Base-by-base conservation (phyloP, 2,797 vertebrate species). In the Hypotaenidia philippensis region DNA sequence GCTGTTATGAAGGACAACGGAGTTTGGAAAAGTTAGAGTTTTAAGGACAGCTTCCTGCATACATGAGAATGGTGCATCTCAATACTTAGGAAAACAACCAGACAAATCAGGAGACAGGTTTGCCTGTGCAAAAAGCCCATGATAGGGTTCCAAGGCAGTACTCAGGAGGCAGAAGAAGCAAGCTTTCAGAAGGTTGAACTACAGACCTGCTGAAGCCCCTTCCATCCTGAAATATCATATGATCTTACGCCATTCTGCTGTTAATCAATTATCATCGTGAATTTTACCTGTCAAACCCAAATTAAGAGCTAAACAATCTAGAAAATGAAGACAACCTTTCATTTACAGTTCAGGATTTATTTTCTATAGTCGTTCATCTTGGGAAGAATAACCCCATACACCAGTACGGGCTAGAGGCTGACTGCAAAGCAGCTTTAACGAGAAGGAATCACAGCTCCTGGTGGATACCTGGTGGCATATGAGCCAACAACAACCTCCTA, bases 261-360 rank as follows among this genome's bases (percentile, higher is more conserved):
- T 11, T 26, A 71, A 76, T 9, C 50, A 49, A 4, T 13, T 6
- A 40, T 23, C 27, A 15, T 50, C 31, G 4, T 34, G 10, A 18
- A 71, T 65, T 86, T 77, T 53, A 60, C 25, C 29, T 45, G 36
- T 27, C 5, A 60, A 83, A 34, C 9, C 13, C 3, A 53, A 75
- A 64, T 19, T 14, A 65, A 20, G 21, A 87, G 25, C 4, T 55
- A 63, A 83, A 71, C 3, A 36, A 13, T 11, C 22, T 17, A 75
- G 14, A 56, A 83, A 72, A 31, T 5, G 0, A 14, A 32, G 17
- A 26, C 6, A 40, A 1, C 0, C 1, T 49, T 60, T 13, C 20
- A 49, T 74, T 83, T 59, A 31, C 10, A 22, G 3, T 11, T 63
- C 44, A 23, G 31, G 13, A 57, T 80, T 70, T 61, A 31, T 36